Conservation (phyloP, 2,888 invertebrate species). For the Minunthozetes semirufus region DNA sequence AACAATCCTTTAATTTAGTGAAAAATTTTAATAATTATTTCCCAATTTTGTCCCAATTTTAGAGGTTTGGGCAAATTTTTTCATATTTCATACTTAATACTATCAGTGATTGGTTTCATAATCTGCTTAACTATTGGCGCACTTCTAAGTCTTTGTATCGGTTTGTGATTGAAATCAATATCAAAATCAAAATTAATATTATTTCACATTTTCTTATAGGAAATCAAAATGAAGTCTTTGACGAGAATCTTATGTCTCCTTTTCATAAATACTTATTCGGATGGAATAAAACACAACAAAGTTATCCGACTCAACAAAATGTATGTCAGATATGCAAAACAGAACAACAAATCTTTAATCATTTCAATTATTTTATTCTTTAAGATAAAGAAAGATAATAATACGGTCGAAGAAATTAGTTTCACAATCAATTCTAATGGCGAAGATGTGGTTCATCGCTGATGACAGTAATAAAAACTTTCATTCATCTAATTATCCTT, state of each 20-base stretch:
- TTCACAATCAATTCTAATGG: too few relatives aligned
- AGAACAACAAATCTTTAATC: too few relatives aligned
- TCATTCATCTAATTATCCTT: too few relatives aligned
- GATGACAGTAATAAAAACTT: too few relatives aligned
- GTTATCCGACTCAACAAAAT: neutral
- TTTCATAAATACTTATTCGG: neutral
- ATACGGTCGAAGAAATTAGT: too few relatives aligned
- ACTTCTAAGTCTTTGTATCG: neutral
- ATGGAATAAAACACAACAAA: neutral
- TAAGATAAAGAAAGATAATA: too few relatives aligned
- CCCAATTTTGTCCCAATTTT: too few relatives aligned
- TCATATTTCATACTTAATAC: slow-evolving; percentile 38
- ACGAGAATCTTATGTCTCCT: neutral
- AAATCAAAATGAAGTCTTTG: neutral
- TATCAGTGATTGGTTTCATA: slow-evolving; percentile 38
- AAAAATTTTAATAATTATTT: too few relatives aligned
- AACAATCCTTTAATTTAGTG: neutral
- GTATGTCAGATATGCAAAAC: neutral
- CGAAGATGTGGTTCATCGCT: too few relatives aligned
- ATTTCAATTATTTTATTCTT: too few relatives aligned
- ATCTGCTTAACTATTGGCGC: slow-evolving; percentile 32
- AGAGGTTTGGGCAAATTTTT: slow-evolving; percentile 32
- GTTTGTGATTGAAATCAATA: neutral
- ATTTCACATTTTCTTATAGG: too few relatives aligned
- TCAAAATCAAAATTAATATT: too few relatives aligned